Conservation (phyloP, 2,113 vertebrate species). For the Odontesthes bonariensis region DNA sequence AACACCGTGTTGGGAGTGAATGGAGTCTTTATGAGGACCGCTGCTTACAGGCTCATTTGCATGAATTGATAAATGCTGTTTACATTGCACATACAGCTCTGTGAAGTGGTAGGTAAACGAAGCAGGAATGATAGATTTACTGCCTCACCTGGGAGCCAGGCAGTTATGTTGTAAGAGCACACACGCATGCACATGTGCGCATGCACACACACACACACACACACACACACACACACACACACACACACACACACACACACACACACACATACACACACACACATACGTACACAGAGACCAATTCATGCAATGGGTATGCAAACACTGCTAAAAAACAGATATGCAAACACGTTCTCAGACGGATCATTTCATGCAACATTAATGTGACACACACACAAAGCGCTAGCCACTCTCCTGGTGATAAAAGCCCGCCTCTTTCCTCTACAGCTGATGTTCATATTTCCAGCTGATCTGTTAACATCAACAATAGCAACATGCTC, state of each 20-base stretch:
- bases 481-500: constrained; percentile 21
- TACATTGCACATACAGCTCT: constrained; percentile 77
- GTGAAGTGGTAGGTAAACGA: constrained; percentile 78
- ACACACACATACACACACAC: too few species aligned
- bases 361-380: constrained; percentile 58
- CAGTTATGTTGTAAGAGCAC: constrained; percentile 45
- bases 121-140: constrained; percentile 78
- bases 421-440: constrained; percentile 64
- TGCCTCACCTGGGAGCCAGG: constrained; percentile 73
- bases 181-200: background rate
- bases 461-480: constrained; percentile 68
- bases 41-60: constrained; percentile 73
- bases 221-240: constrained; percentile 12
- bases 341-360: constrained; percentile 56
- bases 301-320: constrained; percentile 68
- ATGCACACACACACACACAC: background rate
- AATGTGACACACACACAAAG: constrained; percentile 53
- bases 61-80: constrained; percentile 83
- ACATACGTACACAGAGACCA: constrained; percentile 41
- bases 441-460: constrained; percentile 55
- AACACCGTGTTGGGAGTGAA: constrained; percentile 58
- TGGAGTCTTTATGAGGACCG: constrained; percentile 72
- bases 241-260: background rate
- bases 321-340: constrained; percentile 48
- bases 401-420: constrained; percentile 57